Percentiles rank a stretch among this genome's conserved stretches.
phyloP scores from a whole-genome alignment of 2,888 invertebrate species.

The Dione juno region DNA sequence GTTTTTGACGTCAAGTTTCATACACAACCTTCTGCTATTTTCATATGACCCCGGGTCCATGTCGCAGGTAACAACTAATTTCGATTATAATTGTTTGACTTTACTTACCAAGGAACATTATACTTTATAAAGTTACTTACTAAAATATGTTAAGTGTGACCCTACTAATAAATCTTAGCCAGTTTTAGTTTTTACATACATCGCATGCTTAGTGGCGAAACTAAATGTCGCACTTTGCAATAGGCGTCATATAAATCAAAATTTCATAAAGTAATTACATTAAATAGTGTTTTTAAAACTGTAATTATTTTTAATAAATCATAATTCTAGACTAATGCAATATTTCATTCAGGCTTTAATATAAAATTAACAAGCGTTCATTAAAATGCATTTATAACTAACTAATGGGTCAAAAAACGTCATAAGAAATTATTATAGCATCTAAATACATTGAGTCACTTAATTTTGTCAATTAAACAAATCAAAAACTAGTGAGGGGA shows the following conservation, averaged over 20 bases:
- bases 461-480: constrained; percentile 65
- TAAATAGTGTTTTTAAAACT: constrained; percentile 13
- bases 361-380: constrained; percentile 5
- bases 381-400: constrained; percentile 20
- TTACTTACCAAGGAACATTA: no score
- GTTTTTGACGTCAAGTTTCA: no score
- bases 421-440: constrained; percentile 16
- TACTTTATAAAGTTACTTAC: no score
- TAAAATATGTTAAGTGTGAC: no score
- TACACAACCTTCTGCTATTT: no score
- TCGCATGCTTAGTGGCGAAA: not conserved
- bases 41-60: no score
- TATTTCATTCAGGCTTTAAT: constrained; percentile 17
- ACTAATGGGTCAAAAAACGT: constrained; percentile 6
- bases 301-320: constrained; percentile 14
- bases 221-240: not conserved
- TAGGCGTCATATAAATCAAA: constrained; percentile 1
- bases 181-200: not conserved
- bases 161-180: not conserved
- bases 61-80: no score
- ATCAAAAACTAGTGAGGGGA: constrained; percentile 52
- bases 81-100: no score
- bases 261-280: constrained; percentile 11
- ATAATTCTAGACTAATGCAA: not conserved
- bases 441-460: constrained; percentile 49